Evolutionary conservation across 2,797 vertebrate species (phyloP).

Genomic region (Balearica regulorum): DNA sequence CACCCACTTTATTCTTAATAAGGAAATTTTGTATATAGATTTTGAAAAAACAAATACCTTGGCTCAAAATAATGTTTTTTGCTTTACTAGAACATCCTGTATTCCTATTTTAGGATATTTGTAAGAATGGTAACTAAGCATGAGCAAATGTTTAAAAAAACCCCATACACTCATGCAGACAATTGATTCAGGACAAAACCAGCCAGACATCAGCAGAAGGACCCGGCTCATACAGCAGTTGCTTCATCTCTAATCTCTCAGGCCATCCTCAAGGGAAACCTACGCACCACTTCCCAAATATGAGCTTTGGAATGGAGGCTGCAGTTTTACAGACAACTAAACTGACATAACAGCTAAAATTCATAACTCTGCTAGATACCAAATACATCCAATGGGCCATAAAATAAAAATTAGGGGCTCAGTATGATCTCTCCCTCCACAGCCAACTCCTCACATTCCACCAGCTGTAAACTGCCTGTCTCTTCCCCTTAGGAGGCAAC

Average conservation of each 20-base stretch:
- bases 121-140: neutral
- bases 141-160: neutral
- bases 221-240: neutral
- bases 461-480: neutral
- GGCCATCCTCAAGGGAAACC: neutral
- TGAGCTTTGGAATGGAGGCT: accelerated
- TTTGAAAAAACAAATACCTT: neutral
- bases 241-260: neutral
- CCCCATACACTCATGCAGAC: neutral
- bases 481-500: neutral
- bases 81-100: neutral
- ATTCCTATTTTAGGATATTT: neutral
- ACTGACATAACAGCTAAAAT: neutral
- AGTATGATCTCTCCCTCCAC: neutral
- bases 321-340: neutral
- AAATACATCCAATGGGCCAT: neutral
- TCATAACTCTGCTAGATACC: neutral
- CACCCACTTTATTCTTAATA: neutral
- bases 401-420: neutral
- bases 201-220: neutral
- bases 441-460: neutral
- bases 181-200: neutral
- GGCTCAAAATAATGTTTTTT: neutral
- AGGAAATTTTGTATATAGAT: neutral
- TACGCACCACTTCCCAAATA: neutral